phyloP scores from a whole-genome alignment of 35 echinoderm and acorn worm species.

The Patiria miniata region DNA sequence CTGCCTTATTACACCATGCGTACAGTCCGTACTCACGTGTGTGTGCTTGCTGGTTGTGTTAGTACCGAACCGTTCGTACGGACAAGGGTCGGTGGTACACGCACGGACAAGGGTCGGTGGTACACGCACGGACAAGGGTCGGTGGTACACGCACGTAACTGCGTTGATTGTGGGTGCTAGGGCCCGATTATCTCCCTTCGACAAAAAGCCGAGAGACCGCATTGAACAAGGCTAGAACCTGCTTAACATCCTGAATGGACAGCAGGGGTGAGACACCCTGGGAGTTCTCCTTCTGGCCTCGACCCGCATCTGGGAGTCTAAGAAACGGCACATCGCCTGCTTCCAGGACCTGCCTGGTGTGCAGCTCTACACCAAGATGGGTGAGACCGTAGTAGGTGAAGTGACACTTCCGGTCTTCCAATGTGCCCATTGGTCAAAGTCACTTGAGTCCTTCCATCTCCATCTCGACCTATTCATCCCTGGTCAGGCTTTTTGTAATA shows the following conservation, averaged over 20 bases:
- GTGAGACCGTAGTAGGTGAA: constrained; percentile 47
- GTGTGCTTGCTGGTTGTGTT: no score
- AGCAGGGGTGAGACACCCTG: constrained; percentile 47
- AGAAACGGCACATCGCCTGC: constrained; percentile 55
- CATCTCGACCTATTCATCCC: constrained; percentile 69
- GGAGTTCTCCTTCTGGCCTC: constrained; percentile 65
- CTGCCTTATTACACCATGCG: no score
- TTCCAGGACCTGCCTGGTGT: constrained; percentile 61
- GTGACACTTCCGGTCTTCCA: constrained; percentile 55
- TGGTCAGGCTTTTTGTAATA: constrained; percentile 30
- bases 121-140: no score
- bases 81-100: no score
- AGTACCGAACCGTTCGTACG: no score
- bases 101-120: no score
- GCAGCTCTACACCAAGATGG: constrained; percentile 60
- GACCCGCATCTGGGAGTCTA: constrained; percentile 51
- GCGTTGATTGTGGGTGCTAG: no score
- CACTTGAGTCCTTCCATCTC: constrained; percentile 69
- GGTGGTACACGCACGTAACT: no score
- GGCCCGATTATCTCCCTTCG: no score
- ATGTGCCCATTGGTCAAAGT: constrained; percentile 69
- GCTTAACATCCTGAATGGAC: constrained; percentile 29
- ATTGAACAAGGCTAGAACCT: no score
- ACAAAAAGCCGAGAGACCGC: no score
- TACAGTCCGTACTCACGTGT: no score